Conservation (phyloP, 2,888 invertebrate species). For the Pammene aurita region DNA sequence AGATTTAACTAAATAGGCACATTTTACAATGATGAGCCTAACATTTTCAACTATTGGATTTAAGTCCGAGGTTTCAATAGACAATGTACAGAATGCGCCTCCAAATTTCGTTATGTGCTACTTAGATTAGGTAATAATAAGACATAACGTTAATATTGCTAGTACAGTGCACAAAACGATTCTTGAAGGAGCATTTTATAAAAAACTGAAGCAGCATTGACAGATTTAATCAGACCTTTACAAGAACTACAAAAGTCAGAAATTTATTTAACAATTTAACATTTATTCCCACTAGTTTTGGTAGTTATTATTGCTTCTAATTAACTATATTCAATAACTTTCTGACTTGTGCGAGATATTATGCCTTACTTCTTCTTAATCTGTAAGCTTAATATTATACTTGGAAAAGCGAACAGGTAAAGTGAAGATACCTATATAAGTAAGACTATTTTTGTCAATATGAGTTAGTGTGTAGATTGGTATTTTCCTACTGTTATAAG, state of each 20-base stretch:
- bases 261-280: constrained; percentile 47
- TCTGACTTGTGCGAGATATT: constrained; percentile 49
- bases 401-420: constrained; percentile 3
- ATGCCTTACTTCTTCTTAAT: not conserved
- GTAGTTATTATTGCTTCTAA: constrained; percentile 17
- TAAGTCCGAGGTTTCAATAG: not conserved
- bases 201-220: not conserved
- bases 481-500: not conserved
- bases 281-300: constrained; percentile 47
- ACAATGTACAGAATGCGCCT: not conserved
- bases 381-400: constrained; percentile 19
- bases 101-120: constrained; percentile 8
- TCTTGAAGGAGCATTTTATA: constrained; percentile 1
- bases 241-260: constrained; percentile 48
- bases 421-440: not conserved
- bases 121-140: constrained; percentile 5
- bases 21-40: constrained; percentile 17
- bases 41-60: constrained; percentile 17
- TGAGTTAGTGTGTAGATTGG: no score
- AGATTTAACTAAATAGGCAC: not conserved
- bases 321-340: constrained; percentile 50
- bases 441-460: not conserved
- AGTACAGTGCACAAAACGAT: constrained; percentile 6
- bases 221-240: not conserved
- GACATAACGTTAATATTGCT: constrained; percentile 6